Evolutionary conservation across 2,797 vertebrate genomes (phyloP), one percentile per base, ranked within the genome.

Genomic region (Syngnathus acus): DNA sequence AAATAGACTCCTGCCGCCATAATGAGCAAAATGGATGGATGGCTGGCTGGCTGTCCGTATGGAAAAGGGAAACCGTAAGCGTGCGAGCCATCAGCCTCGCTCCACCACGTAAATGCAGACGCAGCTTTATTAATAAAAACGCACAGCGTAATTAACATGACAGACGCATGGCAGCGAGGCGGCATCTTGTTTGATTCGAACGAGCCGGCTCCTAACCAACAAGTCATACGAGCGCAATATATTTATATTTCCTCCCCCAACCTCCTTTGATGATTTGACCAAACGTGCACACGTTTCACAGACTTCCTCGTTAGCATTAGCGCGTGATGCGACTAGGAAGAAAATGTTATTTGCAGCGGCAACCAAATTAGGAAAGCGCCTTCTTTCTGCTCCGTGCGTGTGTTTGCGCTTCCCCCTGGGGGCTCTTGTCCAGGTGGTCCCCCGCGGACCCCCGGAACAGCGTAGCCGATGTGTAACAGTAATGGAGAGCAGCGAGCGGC

Each of bases 401-500:
- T 9, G 17, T 19, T 9, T 43, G n/a, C 21, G 60, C 23, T 71
- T 64, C 73, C 74, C 1, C 77, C 0, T 0, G 5, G 23, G 38
- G 72, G 72, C 65, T 63, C 38, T 38, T 0, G 76, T 53, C 54
- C 64, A 62, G 85, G 83, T 86, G 87, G 84, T 82, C 82, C 69
- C 64, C 8, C 19, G 50, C 50, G 50, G 50, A 57, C 23, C 54
- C 72, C 74, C 38, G 62, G 40, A 64, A 47, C 6, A 48, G 40
- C 26, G 13, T 70, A 81, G 71, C 79, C 75, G 80, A 77, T 81
- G 80, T 82, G 78, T 75, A 81, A 72, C 82, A 80, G 79, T 86
- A 84, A 83, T 83, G 79, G 77, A 83, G 78, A 72, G 71, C 68
- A 70, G 80, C 77, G 80, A 70, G 80, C 77, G 80, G 81, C 82